Conservation (phyloP, 2,888 invertebrate genomes). For the Heliconius hortense region DNA sequence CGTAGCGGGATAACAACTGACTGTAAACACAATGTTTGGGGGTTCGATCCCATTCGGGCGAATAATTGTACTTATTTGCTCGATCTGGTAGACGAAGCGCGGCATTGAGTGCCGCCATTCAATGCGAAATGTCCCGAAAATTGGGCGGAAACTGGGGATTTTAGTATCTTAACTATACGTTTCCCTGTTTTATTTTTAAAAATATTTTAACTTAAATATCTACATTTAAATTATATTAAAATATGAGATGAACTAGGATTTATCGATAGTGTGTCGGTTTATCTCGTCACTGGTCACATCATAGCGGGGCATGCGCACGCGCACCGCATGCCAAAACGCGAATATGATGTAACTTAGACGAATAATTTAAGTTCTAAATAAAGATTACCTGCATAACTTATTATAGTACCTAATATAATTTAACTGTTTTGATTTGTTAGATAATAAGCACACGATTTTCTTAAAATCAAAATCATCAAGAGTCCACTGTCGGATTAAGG, state of each 20-base stretch:
- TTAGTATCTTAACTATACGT: no score
- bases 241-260: not conserved
- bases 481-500: no score
- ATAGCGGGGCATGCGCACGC: constrained; percentile 28
- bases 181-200: no score
- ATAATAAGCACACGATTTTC: not conserved
- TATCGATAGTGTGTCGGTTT: not conserved
- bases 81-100: no score
- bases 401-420: not conserved
- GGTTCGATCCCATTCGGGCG: no score
- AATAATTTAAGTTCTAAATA: constrained; percentile 17
- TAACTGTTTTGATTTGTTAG: not conserved
- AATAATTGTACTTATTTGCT: no score
- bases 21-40: no score
- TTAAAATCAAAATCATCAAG: not conserved
- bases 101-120: no score
- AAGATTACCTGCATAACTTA: not conserved
- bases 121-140: no score
- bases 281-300: constrained; percentile 21
- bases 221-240: not conserved
- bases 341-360: constrained; percentile 32
- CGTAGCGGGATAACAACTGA: no score
- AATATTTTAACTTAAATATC: no score
- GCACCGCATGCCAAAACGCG: constrained; percentile 26
- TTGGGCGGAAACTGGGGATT: no score